Conservation (phyloP, 2,797 vertebrate genomes). For the Crenuchus spilurus region DNA sequence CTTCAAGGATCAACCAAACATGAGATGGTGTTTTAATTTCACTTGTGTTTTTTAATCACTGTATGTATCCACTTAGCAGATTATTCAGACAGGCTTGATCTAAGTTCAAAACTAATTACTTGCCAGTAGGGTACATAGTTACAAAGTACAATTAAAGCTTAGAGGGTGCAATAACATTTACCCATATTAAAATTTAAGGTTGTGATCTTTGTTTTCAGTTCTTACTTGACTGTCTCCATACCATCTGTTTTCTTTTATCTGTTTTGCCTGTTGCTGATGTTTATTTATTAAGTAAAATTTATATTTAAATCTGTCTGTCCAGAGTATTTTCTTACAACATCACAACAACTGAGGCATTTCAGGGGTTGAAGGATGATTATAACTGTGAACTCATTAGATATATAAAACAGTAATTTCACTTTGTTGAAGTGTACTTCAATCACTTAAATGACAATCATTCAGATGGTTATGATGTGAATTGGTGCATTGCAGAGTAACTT, state of each 20-base stretch:
- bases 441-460: no score
- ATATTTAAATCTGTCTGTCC: neutral
- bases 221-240: neutral
- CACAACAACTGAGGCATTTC: no score
- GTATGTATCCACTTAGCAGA: neutral
- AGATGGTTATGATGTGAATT: no score
- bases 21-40: constrained; percentile 18
- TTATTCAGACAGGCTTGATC: constrained; percentile 9
- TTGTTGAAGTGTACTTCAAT: no score
- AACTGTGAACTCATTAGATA: no score
- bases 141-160: neutral
- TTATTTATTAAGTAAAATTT: constrained; percentile 25
- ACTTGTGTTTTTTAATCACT: constrained; percentile 3
- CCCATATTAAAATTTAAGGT: neutral
- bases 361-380: no score
- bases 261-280: constrained; percentile 12
- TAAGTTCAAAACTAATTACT: neutral
- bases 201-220: neutral
- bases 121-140: no score
- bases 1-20: neutral
- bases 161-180: constrained; percentile 3
- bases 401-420: neutral
- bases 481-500: no score
- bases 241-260: constrained; percentile 25
- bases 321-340: neutral